These are phyloP conservation scores for Drosophila antonietae DNA, from an alignment of 2,888 invertebrate species.

Conservation along the genomic window DNA sequence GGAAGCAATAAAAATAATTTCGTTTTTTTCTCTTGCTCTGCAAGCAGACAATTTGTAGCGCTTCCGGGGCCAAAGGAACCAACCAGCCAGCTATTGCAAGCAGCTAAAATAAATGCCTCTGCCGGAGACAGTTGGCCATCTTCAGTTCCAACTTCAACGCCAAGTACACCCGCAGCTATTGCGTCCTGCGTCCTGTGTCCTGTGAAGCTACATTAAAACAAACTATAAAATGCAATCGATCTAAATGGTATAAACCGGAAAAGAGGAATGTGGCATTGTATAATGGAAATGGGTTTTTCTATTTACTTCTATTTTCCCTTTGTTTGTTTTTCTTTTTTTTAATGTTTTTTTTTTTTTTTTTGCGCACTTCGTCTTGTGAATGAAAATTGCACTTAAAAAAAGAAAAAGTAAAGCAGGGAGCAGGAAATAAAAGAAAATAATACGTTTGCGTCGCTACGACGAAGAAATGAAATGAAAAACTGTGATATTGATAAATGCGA, in stretches of 20 bases:
- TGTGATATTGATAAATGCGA: slow-evolving; percentile 79
- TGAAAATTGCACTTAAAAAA: slow-evolving; percentile 63
- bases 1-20: slow-evolving; percentile 77
- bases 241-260: slow-evolving; percentile 78
- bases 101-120: slow-evolving; percentile 59
- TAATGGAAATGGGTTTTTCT: slow-evolving; percentile 75
- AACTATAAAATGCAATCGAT: slow-evolving; percentile 82
- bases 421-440: slow-evolving; percentile 60
- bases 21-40: slow-evolving; percentile 2
- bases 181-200: slow-evolving; percentile 35
- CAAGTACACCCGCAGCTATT: slow-evolving; percentile 38
- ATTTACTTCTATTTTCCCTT: slow-evolving; percentile 44
- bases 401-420: slow-evolving; percentile 24
- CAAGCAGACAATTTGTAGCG: slow-evolving; percentile 67
- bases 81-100: slow-evolving; percentile 33
- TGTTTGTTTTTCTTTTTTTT: slow-evolving; percentile 36
- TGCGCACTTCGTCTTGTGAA: slow-evolving; percentile 45
- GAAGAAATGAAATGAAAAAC: slow-evolving; percentile 71
- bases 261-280: slow-evolving; percentile 77
- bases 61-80: slow-evolving; percentile 66
- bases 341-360: slow-evolving; percentile 11
- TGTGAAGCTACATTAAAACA: slow-evolving; percentile 71
- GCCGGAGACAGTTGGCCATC: slow-evolving; percentile 62
- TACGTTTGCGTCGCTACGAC: slow-evolving; percentile 59
- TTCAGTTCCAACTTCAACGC: slow-evolving; percentile 27